phyloP scores from a whole-genome alignment of 2,888 invertebrate species.

The Strigamia transsilvanica region DNA sequence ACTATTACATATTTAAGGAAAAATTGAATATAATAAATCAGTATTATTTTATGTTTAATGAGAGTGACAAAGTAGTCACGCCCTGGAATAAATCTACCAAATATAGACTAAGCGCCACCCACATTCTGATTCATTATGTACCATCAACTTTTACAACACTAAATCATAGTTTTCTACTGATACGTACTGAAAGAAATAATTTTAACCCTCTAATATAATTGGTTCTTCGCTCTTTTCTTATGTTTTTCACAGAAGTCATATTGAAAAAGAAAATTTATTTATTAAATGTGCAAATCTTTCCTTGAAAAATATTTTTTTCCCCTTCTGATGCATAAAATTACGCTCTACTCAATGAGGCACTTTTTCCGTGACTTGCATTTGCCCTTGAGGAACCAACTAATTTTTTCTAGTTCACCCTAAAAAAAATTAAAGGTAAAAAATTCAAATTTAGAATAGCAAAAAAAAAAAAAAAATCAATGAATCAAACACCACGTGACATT shows the following conservation, averaged over 20 bases:
- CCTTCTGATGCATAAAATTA: conserved; percentile 17
- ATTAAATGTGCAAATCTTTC: conserved; percentile 14
- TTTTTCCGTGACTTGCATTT: conserved; percentile 30
- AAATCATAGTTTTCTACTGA: neutral
- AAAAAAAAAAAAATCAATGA: neutral
- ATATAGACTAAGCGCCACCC: conserved; percentile 1
- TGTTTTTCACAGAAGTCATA: neutral
- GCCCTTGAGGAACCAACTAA: neutral
- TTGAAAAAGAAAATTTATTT: neutral
- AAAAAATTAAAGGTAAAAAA: neutral
- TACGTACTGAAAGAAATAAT: neutral
- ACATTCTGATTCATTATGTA: neutral
- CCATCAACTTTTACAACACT: neutral
- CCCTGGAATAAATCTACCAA: conserved; percentile 11
- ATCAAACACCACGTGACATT: conserved; percentile 5
- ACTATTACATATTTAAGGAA: neutral
- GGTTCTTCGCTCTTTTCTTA: neutral
- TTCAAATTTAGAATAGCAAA: neutral
- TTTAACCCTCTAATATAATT: too few species aligned
- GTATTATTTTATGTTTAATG: conserved; percentile 3
- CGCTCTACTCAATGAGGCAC: neutral
- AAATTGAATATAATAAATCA: conserved; percentile 8
- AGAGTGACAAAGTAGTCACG: conserved; percentile 4
- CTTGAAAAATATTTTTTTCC: conserved; percentile 16
- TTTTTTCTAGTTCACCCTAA: neutral